A percentile compares a stretch with the other conserved stretches of the same genome.
phyloP scores from a whole-genome alignment of 2,113 vertebrate genomes.

The Brachirus orientalis region DNA sequence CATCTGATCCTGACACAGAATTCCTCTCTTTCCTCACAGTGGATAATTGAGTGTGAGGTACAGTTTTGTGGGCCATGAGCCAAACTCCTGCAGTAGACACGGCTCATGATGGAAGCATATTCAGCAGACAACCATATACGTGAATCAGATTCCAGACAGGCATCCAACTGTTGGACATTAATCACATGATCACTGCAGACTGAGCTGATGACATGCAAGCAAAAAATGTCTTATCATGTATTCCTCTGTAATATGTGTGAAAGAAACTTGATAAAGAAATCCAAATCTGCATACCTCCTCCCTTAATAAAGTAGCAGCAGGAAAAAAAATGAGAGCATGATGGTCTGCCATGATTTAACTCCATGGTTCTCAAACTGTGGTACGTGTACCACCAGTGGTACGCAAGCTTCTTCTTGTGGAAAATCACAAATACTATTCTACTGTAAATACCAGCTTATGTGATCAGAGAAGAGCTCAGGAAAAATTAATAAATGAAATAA shows the following conservation, averaged over 20 bases:
- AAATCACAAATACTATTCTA: too few relatives aligned
- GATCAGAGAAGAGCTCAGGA: too few relatives aligned
- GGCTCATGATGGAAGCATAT: slow-evolving; percentile 58
- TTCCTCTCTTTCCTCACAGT: slow-evolving; percentile 66
- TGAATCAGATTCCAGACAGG: slow-evolving; percentile 62
- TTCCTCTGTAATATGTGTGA: slow-evolving; percentile 16
- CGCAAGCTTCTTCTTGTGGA: too few relatives aligned
- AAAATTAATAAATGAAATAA: too few relatives aligned
- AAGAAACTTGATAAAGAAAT: slow-evolving; percentile 1
- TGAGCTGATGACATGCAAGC: slow-evolving; percentile 48
- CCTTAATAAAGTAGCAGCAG: too few relatives aligned
- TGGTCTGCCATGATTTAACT: neutral
- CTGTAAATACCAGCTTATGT: too few relatives aligned
- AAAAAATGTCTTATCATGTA: slow-evolving; percentile 34
- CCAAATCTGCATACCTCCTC: too few relatives aligned
- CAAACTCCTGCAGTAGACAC: slow-evolving; percentile 57
- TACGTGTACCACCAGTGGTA: too few relatives aligned
- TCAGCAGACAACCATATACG: slow-evolving; percentile 38
- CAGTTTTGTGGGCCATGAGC: slow-evolving; percentile 58
- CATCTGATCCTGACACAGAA: slow-evolving; percentile 67
- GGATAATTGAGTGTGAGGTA: slow-evolving; percentile 67
- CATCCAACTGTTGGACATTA: slow-evolving; percentile 47
- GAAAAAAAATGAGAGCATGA: neutral
- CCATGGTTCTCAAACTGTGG: too few relatives aligned
- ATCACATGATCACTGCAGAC: slow-evolving; percentile 60